Evolutionary conservation across 1,140 invertebrate genomes (phyloP).

Genomic region (Cydia amplana): DNA sequence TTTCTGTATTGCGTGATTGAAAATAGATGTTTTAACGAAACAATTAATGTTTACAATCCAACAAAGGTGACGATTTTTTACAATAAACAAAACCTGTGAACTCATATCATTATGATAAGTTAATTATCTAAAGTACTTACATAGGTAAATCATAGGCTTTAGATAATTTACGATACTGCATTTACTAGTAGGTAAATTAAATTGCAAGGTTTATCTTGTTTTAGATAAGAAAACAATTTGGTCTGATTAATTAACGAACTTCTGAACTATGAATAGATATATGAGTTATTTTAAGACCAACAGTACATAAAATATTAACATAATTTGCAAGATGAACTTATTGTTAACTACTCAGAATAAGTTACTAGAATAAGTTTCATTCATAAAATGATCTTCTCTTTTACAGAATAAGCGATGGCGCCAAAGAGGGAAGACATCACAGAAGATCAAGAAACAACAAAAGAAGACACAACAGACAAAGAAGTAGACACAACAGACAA

Average conservation of each 20-base stretch:
- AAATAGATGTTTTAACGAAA: neutral
- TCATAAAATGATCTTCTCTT: neutral
- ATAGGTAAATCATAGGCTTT: no score
- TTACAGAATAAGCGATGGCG: constrained; percentile 15
- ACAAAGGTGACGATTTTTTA: neutral
- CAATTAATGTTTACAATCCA: neutral
- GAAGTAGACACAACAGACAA: neutral
- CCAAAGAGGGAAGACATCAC: neutral
- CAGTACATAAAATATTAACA: neutral
- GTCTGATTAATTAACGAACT: no score
- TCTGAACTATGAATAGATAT: neutral
- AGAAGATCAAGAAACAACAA: constrained; percentile 20
- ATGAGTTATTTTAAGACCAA: neutral
- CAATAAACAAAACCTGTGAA: neutral
- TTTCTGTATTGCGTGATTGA: neutral
- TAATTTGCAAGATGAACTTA: no score
- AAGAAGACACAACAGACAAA: constrained; percentile 5
- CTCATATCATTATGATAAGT: neutral
- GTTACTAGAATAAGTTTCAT: no score
- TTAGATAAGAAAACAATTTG: no score
- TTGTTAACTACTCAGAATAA: no score
- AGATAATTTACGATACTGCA: neutral
- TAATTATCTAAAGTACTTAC: neutral
- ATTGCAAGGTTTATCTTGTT: neutral
- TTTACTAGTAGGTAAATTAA: neutral